Evolutionary conservation across 2,797 vertebrate genomes (phyloP).

Genomic region (Schizopygopsis malacanthus): DNA sequence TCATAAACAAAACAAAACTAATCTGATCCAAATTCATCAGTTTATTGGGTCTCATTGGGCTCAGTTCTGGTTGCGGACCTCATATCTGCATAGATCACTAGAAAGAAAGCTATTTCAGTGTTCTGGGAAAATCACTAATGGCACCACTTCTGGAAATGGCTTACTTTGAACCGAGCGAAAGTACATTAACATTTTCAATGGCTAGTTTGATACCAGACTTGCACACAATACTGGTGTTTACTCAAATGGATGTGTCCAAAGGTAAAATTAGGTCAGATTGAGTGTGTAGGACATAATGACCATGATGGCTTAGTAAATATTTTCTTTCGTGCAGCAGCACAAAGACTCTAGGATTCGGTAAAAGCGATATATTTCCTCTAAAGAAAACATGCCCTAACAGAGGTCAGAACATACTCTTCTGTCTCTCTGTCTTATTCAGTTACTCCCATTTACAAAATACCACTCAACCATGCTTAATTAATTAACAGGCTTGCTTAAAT

Average conservation of each 20-base stretch:
- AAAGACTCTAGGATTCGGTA: slow-evolving; percentile 17
- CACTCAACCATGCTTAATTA: slow-evolving; percentile 66
- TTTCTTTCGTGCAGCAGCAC: slow-evolving; percentile 4
- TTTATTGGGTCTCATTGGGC: not conserved
- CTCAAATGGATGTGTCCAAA: slow-evolving; percentile 40
- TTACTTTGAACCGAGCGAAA: not conserved
- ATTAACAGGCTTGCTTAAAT: slow-evolving; percentile 70
- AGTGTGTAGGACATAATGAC: slow-evolving; percentile 39
- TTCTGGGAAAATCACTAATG: slow-evolving; percentile 39
- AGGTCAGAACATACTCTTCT: slow-evolving; percentile 47
- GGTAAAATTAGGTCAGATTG: slow-evolving; percentile 65
- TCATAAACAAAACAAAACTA: not conserved
- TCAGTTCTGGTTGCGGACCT: not conserved
- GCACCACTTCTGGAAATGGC: slow-evolving; percentile 56
- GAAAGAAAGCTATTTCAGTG: not conserved
- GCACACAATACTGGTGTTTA: slow-evolving; percentile 35
- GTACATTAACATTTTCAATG: slow-evolving; percentile 1
- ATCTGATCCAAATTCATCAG: not conserved
- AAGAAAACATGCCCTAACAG: not conserved
- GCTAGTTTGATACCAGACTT: slow-evolving; percentile 45
- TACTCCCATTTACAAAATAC: slow-evolving; percentile 68
- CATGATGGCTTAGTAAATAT: slow-evolving; percentile 23
- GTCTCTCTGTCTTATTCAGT: slow-evolving; percentile 62
- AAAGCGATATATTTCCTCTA: slow-evolving; percentile 4
- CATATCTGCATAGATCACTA: slow-evolving; percentile 7